Evolutionary conservation across 2,888 invertebrate species (phyloP), one percentile per base, ranked within the genome.

Genomic region (Drosophila subquinaria): DNA sequence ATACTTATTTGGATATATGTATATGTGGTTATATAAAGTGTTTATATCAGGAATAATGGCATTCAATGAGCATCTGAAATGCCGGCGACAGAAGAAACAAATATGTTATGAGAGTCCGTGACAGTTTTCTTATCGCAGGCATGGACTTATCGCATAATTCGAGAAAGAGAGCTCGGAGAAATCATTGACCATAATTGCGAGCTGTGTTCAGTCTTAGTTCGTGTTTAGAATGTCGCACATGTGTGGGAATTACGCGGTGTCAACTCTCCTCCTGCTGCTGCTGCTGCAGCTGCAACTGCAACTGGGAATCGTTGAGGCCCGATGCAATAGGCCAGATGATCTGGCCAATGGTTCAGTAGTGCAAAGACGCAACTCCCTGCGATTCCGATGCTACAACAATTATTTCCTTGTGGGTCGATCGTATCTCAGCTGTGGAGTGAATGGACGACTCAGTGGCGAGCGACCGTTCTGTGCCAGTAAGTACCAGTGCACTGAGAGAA

Each of bases 391-490:
- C 36, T 0, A 9, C 5, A 0, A 0, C 0, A 51, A 23, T 0
- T 82, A 66, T 5, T 0, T 3, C 0, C 47, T 88, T 1, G 53
- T 74, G 13, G 84, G 84, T 5, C 11, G 6, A 0, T 0, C 0
- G 0, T 1, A 13, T 0, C 1, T 53, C 0, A 15, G 2, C 4
- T 85, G 88, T 15, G 51, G 43, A 4, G 0, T 0, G 0, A 11
- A 48, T 30, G 85, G 74, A 5, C 69, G 71, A 0, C 0, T 79
- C 3, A 65, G 6, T 1, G 84, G 82, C 17, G 71, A 82, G 27
- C 38, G 60, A 1, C 88, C 88, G 3, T 65, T 78, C 4, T 85
- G 84, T 76, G 85, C 82, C 53, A 76, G 84, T 84, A 45, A 88
- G 84, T 82, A 56, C 38, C 43, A 63, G 17, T 36, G 38, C 42